These are phyloP conservation scores for Xiphydria camelus DNA, from an alignment of 2,888 invertebrate genomes.

Conservation along the genomic window DNA sequence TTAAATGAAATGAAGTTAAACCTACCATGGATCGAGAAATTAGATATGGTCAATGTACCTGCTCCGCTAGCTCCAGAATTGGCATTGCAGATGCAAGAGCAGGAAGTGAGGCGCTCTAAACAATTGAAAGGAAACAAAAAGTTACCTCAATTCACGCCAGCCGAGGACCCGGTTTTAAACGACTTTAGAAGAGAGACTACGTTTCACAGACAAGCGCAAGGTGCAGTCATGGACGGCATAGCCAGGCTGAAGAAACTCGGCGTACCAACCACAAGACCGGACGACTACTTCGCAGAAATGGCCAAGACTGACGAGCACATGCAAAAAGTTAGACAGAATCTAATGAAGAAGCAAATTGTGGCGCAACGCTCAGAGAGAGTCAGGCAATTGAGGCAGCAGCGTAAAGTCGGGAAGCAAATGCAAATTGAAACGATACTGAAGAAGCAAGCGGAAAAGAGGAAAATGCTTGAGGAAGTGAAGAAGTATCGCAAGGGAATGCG, in stretches of 20 bases:
- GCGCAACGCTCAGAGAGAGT: conserved; percentile 89
- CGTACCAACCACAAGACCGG: conserved; percentile 81
- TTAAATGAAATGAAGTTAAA: conserved; percentile 71
- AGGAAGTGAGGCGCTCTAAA: conserved; percentile 71
- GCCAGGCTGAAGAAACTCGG: conserved; percentile 75
- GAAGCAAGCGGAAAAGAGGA: conserved; percentile 87
- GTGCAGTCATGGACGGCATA: conserved; percentile 81
- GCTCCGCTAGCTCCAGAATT: conserved; percentile 86
- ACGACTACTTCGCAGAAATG: conserved; percentile 99
- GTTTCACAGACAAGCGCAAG: conserved; percentile 86
- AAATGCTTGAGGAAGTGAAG: conserved; percentile 90
- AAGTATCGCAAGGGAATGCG: conserved; percentile 86
- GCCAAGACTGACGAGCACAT: conserved; percentile 96
- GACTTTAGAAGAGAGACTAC: conserved; percentile 91
- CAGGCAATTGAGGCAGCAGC: conserved; percentile 84
- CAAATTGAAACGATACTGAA: conserved; percentile 82
- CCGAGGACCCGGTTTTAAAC: conserved; percentile 80
- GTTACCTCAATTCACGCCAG: conserved; percentile 65
- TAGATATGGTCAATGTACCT: conserved; percentile 77
- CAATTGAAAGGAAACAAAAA: conserved; percentile 72
- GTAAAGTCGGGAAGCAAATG: conserved; percentile 90
- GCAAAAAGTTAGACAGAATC: conserved; percentile 87
- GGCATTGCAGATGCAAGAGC: conserved; percentile 74
- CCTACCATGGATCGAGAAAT: conserved; percentile 82
- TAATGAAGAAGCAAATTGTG: conserved; percentile 82